Conservation (phyloP, 2,888 invertebrate genomes). For the Sphecodes monilicornis region DNA sequence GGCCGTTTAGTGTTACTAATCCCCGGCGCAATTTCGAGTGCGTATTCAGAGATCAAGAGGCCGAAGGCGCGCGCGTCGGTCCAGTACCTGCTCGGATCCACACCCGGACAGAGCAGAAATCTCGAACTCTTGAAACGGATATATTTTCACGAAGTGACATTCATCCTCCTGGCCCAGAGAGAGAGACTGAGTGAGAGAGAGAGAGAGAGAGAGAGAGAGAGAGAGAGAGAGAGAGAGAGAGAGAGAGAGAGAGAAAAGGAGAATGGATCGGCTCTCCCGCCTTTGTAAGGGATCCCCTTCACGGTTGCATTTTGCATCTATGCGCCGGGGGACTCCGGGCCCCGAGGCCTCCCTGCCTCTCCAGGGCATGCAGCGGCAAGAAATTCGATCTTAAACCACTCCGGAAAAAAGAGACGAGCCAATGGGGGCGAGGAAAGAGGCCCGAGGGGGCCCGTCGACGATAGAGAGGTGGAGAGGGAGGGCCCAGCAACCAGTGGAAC, state of each 20-base stretch:
- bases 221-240: too few relatives aligned
- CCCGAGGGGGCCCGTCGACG: not conserved
- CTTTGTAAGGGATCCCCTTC: slow-evolving; percentile 83
- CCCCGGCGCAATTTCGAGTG: slow-evolving; percentile 51
- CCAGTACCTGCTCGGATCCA: slow-evolving; percentile 52
- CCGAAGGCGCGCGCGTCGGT: slow-evolving; percentile 19
- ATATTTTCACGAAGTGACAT: slow-evolving; percentile 83
- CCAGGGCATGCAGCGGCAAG: slow-evolving; percentile 75
- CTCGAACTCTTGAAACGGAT: slow-evolving; percentile 82
- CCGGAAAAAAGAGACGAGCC: slow-evolving; percentile 71
- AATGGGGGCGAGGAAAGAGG: slow-evolving; percentile 59
- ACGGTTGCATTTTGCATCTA: slow-evolving; percentile 81
- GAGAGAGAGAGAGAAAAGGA: slow-evolving; percentile 22
- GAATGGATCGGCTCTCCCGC: slow-evolving; percentile 70
- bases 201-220: too few relatives aligned
- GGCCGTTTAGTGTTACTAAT: slow-evolving; percentile 61
- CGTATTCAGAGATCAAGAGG: slow-evolving; percentile 43
- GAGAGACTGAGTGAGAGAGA: too few relatives aligned
- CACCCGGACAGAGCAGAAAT: slow-evolving; percentile 47
- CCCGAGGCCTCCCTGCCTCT: slow-evolving; percentile 2
- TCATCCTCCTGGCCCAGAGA: slow-evolving; percentile 70
- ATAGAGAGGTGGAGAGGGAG: slow-evolving; percentile 46
- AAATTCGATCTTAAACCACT: slow-evolving; percentile 80
- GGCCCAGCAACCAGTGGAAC: slow-evolving; percentile 75
- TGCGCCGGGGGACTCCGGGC: slow-evolving; percentile 50